Percentiles rank a stretch among this genome's conserved stretches.
Evolutionary conservation across 92 coral and sea anemone genomes (phyloP).

Genomic region (Epizoanthus scotinus): DNA sequence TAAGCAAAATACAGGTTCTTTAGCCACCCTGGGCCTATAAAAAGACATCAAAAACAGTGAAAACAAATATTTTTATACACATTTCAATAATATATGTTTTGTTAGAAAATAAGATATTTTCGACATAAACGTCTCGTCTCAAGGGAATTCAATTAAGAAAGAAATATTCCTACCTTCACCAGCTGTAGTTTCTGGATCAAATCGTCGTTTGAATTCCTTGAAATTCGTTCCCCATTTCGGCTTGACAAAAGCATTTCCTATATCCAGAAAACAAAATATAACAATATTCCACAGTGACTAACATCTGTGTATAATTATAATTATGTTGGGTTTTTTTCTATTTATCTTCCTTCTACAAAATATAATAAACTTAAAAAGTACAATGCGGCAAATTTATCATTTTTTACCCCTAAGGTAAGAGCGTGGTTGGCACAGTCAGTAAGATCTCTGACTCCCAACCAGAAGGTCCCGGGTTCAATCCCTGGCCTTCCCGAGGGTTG

Average conservation of each 20-base stretch:
- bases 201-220: slow-evolving; percentile 82
- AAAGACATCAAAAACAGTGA: background rate
- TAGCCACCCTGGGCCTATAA: slow-evolving; percentile 89
- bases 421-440: no score
- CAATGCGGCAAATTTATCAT: no score
- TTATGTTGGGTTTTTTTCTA: no score
- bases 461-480: no score
- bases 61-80: no score
- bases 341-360: no score
- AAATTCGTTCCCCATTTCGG: slow-evolving; percentile 91
- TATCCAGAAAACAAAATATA: background rate
- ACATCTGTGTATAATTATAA: no score
- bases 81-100: background rate
- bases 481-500: no score
- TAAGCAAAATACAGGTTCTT: slow-evolving; percentile 91
- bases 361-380: no score
- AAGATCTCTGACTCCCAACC: no score
- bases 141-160: background rate
- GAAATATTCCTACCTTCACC: slow-evolving; percentile 72
- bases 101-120: background rate
- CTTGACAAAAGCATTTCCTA: slow-evolving; percentile 79
- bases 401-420: no score
- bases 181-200: slow-evolving; percentile 81
- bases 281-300: background rate
- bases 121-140: background rate